These are phyloP conservation scores for Mamestra brassicae DNA, from an alignment of 2,888 invertebrate species.

Conservation along the genomic window DNA sequence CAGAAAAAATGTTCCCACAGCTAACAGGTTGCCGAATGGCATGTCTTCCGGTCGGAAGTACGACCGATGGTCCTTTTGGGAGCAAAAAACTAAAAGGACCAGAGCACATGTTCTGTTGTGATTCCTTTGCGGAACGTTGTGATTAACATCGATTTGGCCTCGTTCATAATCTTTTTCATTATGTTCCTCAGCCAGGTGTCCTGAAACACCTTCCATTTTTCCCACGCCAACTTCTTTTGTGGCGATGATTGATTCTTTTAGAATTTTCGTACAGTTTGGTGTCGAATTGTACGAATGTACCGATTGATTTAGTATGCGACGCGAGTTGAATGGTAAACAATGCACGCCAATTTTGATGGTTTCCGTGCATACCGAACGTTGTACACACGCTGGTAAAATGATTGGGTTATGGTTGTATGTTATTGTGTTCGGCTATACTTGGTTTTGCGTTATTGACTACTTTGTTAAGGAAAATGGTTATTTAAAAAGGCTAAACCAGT, in stretches of 20 bases:
- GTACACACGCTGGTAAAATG: constrained; percentile 41
- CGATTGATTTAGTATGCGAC: constrained; percentile 59
- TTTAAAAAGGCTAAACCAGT: constrained; percentile 3
- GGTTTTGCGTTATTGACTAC: constrained; percentile 25
- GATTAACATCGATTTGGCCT: constrained; percentile 83
- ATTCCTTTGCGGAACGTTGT: constrained; percentile 74
- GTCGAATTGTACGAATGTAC: constrained; percentile 70
- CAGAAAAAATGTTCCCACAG: constrained; percentile 87
- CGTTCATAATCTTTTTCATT: constrained; percentile 77
- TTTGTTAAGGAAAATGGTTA: constrained; percentile 13
- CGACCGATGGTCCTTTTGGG: constrained; percentile 84
- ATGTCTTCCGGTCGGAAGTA: constrained; percentile 89
- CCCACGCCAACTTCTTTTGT: constrained; percentile 80
- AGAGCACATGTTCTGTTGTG: constrained; percentile 82
- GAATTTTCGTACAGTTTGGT: constrained; percentile 66
- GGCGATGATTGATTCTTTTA: constrained; percentile 71
- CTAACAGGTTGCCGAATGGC: constrained; percentile 88
- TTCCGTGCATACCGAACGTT: constrained; percentile 51
- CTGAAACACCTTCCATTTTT: constrained; percentile 82
- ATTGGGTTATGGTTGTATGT: constrained; percentile 47
- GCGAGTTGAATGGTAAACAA: constrained; percentile 61
- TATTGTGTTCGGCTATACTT: constrained; percentile 41
- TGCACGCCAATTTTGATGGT: constrained; percentile 61
- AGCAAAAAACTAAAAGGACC: constrained; percentile 80
- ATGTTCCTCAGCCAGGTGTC: constrained; percentile 77